Evolutionary conservation across 2,797 vertebrate species (phyloP), one percentile per base, ranked within the genome.

Genomic region (Chloroceryle inda): DNA sequence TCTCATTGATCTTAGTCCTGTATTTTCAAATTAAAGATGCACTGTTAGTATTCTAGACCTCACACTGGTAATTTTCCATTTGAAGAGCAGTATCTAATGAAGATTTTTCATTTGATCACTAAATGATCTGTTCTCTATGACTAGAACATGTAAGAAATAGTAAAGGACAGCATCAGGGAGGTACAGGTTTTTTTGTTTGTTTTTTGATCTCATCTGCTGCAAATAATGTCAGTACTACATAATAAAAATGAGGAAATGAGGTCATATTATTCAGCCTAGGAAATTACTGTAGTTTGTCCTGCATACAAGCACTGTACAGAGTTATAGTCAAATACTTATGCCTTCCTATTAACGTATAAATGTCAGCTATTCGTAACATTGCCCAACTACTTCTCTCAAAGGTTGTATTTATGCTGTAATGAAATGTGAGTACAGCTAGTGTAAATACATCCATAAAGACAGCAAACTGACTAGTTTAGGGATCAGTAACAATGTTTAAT

Each of bases 201-300:
- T 88, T 87, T 74, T 83, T 77, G 79, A 82, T 90, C 94, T 92
- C 7, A 35, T 71, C 26, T 93, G 74, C 90, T 55, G 74, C 53
- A 79, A 86, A 62, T 92, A 88, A 85, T 0, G 2, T 86, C 79
- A 84, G 69, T 82, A n/a, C 47, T 86, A 33, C 62, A 74, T 87
- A 91, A 84, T 91, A 94, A 96, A 95, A 93, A 84, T 76, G 42
- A 81, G 88, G 88, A 94, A 94, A 88, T 94, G 69, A 89, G 37
- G 55, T 94, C 55, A 85, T 75, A 37, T 89, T 94, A 38, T 85
- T 95, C 66, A 84, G 50, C 40, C 27, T 69, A 92, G 85, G 85
- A 96, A 88, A 77, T 95, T 4, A 78, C 85, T 91, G 55, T 86
- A 92, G 76, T 94, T 92, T 31, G 35, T 69, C 10, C 52, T 84